Evolutionary conservation across 2,113 vertebrate genomes (phyloP).

Genomic region (Centropus unirufus): DNA sequence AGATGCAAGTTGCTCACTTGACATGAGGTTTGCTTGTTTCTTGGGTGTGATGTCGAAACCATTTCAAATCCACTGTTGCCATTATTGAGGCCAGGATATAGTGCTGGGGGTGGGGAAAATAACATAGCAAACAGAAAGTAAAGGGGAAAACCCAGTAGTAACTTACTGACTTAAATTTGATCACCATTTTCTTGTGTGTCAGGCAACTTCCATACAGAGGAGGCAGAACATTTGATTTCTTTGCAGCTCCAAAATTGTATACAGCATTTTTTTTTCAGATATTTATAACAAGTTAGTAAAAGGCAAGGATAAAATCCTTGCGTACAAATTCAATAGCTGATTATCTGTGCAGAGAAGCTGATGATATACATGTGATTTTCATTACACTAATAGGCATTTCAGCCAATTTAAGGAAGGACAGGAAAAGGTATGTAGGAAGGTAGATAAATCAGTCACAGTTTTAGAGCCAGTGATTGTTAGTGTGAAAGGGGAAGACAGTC

Average conservation of each 20-base stretch:
- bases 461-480: neutral
- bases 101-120: neutral
- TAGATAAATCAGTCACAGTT: neutral
- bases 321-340: neutral
- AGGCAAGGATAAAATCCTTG: neutral
- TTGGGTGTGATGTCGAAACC: neutral
- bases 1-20: neutral
- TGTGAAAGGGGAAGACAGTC: neutral
- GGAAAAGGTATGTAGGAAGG: neutral
- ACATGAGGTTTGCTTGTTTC: fast-evolving
- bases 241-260: neutral
- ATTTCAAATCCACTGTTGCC: neutral
- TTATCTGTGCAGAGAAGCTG: neutral
- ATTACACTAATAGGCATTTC: neutral
- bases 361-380: neutral
- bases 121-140: conserved; percentile 25
- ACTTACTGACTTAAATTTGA: neutral
- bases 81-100: neutral
- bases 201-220: neutral
- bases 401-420: neutral
- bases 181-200: neutral
- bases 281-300: neutral
- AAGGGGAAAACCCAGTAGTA: conserved; percentile 29
- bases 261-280: neutral
- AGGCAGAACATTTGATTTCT: neutral